These are phyloP conservation scores for Oreochromis tanganicae DNA, from an alignment of 2,113 vertebrate genomes.

Conservation along the genomic window DNA sequence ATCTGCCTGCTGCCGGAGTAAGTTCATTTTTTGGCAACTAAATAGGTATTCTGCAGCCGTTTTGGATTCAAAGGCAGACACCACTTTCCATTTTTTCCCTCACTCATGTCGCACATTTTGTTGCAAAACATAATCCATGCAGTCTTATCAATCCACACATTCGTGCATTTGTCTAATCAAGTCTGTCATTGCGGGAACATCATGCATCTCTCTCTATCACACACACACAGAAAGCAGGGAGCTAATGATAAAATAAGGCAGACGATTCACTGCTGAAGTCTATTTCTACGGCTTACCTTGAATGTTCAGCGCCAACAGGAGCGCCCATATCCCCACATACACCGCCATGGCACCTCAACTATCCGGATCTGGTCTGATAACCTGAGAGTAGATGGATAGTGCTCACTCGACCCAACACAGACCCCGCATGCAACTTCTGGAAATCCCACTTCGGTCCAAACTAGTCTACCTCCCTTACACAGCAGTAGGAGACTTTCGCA, in stretches of 20 bases:
- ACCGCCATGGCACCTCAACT: conserved; percentile 70
- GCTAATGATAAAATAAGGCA: background rate
- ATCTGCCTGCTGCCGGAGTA: conserved; percentile 60
- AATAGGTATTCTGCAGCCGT: conserved; percentile 45
- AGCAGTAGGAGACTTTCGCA: conserved; percentile 24
- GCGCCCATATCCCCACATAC: conserved; percentile 64
- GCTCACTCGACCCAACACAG: conserved; percentile 52
- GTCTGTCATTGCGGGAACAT: background rate
- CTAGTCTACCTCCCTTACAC: conserved; percentile 7
- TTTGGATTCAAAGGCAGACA: background rate
- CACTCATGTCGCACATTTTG: background rate
- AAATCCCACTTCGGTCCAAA: conserved; percentile 52
- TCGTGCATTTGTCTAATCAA: background rate
- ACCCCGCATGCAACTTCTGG: conserved; percentile 69
- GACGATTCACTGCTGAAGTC: background rate
- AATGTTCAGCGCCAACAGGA: conserved; percentile 62
- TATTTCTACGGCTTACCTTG: conserved; percentile 61
- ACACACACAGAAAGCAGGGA: background rate
- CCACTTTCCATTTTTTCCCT: background rate
- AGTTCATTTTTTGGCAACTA: conserved; percentile 21
- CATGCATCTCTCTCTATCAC: background rate
- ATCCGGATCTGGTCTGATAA: conserved; percentile 56
- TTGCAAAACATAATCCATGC: background rate
- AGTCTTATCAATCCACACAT: background rate
- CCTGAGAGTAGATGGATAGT: conserved; percentile 32